phyloP scores from a whole-genome alignment of 2,113 vertebrate species.

The Tylochromis polylepis region DNA sequence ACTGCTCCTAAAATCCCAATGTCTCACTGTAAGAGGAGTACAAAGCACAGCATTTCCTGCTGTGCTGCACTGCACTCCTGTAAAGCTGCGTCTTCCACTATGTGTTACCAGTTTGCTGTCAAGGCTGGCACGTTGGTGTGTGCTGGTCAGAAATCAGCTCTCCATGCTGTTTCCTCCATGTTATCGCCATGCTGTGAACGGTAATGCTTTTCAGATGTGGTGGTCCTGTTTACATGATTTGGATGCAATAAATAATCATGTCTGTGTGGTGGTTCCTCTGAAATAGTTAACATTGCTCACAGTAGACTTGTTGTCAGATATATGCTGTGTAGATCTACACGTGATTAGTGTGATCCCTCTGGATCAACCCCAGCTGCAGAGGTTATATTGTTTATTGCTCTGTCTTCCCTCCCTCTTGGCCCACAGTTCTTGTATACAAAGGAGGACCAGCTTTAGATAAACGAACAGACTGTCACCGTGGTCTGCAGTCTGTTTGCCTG shows the following conservation, averaged over 20 bases:
- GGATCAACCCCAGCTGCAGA: slow-evolving; percentile 29
- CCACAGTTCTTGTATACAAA: not conserved
- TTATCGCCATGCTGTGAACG: not conserved
- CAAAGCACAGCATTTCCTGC: not conserved
- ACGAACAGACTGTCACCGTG: not conserved
- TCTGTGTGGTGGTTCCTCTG: not conserved
- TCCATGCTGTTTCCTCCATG: not conserved
- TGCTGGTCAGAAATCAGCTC: not conserved
- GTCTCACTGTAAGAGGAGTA: not conserved
- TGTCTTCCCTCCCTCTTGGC: not conserved
- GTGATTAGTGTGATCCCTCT: slow-evolving; percentile 39
- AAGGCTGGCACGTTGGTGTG: not conserved
- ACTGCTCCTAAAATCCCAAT: not conserved
- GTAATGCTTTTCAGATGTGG: not conserved
- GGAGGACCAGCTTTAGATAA: not conserved
- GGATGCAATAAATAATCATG: not conserved
- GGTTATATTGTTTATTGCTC: not conserved
- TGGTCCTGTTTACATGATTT: slow-evolving; percentile 8
- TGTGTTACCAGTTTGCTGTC: not conserved
- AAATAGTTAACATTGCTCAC: not conserved
- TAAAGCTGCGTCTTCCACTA: not conserved
- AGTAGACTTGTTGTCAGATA: not conserved
- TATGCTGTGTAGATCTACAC: slow-evolving; percentile 64
- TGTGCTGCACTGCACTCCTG: not conserved
- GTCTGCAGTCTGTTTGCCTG: not conserved